Percentiles rank a stretch among this genome's conserved stretches.
Evolutionary conservation across 2,113 vertebrate species (phyloP).

Genomic region (Tinamus guttatus): DNA sequence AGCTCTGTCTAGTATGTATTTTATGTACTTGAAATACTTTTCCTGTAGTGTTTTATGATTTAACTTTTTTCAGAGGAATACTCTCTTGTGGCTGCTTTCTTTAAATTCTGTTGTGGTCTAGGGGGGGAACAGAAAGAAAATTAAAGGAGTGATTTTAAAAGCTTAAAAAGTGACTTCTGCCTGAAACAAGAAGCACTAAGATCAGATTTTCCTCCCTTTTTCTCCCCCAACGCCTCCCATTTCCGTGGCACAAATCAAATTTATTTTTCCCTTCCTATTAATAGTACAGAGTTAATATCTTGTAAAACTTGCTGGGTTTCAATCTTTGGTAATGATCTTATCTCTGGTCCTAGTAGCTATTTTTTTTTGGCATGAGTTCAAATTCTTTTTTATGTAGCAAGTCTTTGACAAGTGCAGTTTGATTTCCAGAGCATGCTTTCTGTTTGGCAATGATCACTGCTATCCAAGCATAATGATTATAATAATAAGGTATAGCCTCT

Average conservation of each 20-base stretch:
- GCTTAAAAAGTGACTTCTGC: neutral
- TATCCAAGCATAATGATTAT: neutral
- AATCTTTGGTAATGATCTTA: neutral
- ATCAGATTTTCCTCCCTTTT: neutral
- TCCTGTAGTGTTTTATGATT: neutral
- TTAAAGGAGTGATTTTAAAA: neutral
- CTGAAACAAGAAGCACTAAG: neutral
- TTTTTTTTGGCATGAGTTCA: neutral
- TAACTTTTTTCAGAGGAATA: neutral
- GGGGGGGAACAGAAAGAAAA: neutral
- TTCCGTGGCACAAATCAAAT: neutral
- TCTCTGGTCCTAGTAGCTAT: neutral
- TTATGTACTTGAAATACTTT: neutral
- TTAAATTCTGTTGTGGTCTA: neutral
- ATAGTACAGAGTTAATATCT: neutral
- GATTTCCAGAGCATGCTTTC: neutral
- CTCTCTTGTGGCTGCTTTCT: neutral
- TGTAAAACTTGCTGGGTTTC: neutral
- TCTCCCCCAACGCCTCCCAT: neutral
- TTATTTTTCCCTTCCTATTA: neutral
- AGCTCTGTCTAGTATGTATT: neutral
- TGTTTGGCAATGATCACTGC: neutral
- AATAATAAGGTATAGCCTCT: neutral
- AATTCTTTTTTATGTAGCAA: neutral
- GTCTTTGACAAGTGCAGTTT: neutral